phyloP scores from a whole-genome alignment of 2,797 vertebrate genomes.

The Rhinoraja longicauda region DNA sequence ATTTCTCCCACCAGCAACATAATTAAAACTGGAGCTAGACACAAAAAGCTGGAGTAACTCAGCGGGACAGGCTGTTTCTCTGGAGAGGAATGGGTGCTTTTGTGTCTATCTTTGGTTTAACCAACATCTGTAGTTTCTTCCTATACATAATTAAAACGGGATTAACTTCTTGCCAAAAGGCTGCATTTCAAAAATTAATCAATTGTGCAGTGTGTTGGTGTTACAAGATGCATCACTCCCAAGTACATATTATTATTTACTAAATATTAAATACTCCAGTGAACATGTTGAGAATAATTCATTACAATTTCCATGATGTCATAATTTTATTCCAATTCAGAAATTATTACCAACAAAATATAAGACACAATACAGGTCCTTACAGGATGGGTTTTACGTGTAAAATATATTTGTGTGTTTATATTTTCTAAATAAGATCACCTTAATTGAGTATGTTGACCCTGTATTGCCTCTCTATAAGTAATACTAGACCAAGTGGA shows the following conservation, averaged over 20 bases:
- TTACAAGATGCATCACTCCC: background rate
- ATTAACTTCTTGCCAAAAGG: background rate
- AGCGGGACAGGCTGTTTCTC: too few relatives aligned
- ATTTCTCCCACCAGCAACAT: background rate
- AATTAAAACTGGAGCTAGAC: background rate
- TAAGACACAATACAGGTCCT: background rate
- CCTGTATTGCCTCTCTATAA: background rate
- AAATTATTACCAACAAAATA: background rate
- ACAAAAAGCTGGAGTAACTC: too few relatives aligned
- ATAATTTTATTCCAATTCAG: background rate
- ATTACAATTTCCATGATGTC: background rate
- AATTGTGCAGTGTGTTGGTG: background rate
- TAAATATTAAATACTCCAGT: background rate
- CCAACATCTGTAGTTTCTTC: too few relatives aligned
- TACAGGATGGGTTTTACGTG: background rate
- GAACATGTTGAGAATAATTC: background rate
- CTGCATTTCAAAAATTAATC: background rate
- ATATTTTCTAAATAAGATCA: background rate
- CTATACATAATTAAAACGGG: background rate
- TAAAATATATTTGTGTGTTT: background rate
- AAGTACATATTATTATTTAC: constrained; percentile 17
- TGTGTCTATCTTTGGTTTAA: too few relatives aligned
- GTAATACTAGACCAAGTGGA: too few relatives aligned
- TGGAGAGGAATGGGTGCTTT: too few relatives aligned
- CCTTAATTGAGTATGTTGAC: background rate